Evolutionary conservation across 2,888 invertebrate genomes (phyloP), one percentile per base, ranked within the genome.

Genomic region (Lamellibrachia columna): DNA sequence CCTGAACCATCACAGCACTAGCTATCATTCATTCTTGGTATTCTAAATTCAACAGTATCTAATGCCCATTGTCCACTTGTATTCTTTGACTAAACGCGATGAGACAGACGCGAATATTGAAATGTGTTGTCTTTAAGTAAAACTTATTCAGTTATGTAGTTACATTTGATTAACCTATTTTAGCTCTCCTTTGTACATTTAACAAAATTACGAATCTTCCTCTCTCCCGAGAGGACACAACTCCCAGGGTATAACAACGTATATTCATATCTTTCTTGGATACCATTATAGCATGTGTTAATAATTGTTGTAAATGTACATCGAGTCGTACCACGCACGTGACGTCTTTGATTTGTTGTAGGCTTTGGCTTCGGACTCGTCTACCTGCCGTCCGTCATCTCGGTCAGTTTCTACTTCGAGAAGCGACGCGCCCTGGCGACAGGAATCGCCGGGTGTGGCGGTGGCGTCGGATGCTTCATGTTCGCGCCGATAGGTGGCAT

Each of bases 361-460:
- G 98, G 99, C 93, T 98, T 98, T 94, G 99, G 99, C 3, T 98
- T 98, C 95, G 99, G 99, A 92, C 97, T 99, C 97, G 98, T 99
- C 94, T 99, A 99, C 97, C 98, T 99, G 95, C 99, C 99, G 0
- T 98, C 99, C 2, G 98, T 99, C 90, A 98, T 99, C 95, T 98
- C 98, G 11, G 98, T 99, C 91, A 99, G 99, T 52, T 99, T 99
- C 97, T 99, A 99, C 97, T 99, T 99, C 96, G 99, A 99, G 97
- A 98, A 98, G 96, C 98, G 98, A 98, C 97, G 99, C 92, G 99
- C 99, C 0, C 96, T 99, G 92, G 99, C 99, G 0, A 99, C 99
- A 0, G 99, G 99, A 4, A 98, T 99, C 92, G 98, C 99, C 0
- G 98, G 99, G 7, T 99, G 99, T 96, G 99, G 99, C 52, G 99